Conservation (phyloP, 2,797 vertebrate genomes). For the Paguma larvata region DNA sequence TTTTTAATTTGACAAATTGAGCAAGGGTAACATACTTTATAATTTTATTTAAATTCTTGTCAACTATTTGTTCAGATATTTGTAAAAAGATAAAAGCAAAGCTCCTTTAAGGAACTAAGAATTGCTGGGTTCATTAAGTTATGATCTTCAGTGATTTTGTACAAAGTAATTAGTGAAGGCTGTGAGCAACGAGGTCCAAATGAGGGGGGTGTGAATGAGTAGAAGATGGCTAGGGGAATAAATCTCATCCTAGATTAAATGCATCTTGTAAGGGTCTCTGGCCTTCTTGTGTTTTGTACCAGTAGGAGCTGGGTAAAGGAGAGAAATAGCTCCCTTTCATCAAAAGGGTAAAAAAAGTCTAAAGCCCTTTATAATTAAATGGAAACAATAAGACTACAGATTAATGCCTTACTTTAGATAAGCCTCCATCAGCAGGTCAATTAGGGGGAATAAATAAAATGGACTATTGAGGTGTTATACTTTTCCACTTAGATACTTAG, state of each 20-base stretch:
- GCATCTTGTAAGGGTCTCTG: not conserved
- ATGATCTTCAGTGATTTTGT: slow-evolving; percentile 16
- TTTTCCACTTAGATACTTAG: not conserved
- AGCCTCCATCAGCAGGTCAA: not conserved
- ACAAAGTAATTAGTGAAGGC: slow-evolving; percentile 51
- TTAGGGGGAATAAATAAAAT: slow-evolving; percentile 33
- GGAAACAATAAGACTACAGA: not conserved
- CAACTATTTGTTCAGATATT: slow-evolving; percentile 21
- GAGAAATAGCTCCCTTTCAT: not conserved
- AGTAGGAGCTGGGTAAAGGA: not conserved
- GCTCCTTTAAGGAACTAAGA: not conserved
- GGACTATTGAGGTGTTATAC: not conserved
- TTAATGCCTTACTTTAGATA: slow-evolving; percentile 5
- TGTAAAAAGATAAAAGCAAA: slow-evolving; percentile 28
- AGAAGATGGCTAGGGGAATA: not conserved
- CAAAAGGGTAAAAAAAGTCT: not conserved
- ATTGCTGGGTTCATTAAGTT: slow-evolving; percentile 19
- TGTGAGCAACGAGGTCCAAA: not conserved
- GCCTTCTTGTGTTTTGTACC: not conserved
- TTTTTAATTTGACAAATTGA: slow-evolving; percentile 59
- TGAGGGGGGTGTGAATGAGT: not conserved
- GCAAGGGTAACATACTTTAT: not conserved
- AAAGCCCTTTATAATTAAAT: not conserved
- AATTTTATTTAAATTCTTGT: slow-evolving; percentile 51
- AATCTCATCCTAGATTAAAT: not conserved